Conservation (phyloP, 2,797 vertebrate species). For the Tragopan temminckii region DNA sequence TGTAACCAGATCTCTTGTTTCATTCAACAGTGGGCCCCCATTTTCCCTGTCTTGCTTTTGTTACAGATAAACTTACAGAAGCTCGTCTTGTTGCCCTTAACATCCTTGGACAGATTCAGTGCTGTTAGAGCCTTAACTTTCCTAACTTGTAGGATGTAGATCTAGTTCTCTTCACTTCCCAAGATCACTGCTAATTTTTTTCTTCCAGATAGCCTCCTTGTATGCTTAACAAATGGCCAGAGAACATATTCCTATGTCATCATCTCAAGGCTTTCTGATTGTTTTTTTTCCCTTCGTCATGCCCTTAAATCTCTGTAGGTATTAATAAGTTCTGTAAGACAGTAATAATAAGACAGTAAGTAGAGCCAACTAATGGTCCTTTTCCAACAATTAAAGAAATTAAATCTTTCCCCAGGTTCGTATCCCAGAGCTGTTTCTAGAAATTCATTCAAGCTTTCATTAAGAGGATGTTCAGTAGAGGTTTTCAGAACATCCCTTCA, state of each 20-base stretch:
- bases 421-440: neutral
- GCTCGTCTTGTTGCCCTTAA: neutral
- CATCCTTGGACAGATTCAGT: neutral
- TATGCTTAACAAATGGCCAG: neutral
- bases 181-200: too few species aligned
- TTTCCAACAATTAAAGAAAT: neutral
- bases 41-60: neutral
- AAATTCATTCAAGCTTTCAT: neutral
- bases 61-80: neutral
- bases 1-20: neutral
- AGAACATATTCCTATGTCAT: too few species aligned
- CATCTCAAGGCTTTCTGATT: neutral
- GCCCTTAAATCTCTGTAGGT: neutral
- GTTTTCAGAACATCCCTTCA: neutral
- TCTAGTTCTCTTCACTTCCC: neutral
- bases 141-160: neutral
- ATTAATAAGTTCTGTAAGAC: neutral
- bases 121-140: neutral
- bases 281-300: neutral
- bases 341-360: neutral
- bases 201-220: neutral
- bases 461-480: neutral
- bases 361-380: neutral
- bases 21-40: neutral
- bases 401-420: neutral